Base-by-base conservation (phyloP, 2,888 invertebrate genomes). In the Melieria omissa region DNA sequence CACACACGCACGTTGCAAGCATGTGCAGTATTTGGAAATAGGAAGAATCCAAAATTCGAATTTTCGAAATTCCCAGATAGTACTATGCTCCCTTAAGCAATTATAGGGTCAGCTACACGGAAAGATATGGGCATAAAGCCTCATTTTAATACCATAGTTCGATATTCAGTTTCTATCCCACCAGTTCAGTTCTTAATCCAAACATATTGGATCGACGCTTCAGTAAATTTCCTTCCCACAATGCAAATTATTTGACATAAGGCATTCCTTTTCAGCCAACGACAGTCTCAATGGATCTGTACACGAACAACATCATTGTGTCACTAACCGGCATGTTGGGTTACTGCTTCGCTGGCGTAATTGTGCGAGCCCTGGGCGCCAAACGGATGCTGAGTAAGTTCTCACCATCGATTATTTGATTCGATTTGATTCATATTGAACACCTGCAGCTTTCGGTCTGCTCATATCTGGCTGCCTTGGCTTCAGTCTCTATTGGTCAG, bases 271-370 rank as follows among this genome's bases (percentile, higher is more conserved):
- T 71, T 1, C 65, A 84, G 83, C 86, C 89, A 10, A 85, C 77
- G 79, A 83, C 88, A 3, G 84, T 89, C 45, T 88, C 91, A 0
- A 89, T 91, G 78, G 87, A 89, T 64, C 92, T 92, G 7, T 93
- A 93, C 77, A 87, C 91, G 5, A 93, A 93, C 82, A 91, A 92
- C 16, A 90, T 91, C 0, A 90, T 92, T 3, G 92, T 93, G 0
- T 90, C 92, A 0, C 82, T 89, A 0, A 89, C 91, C 0, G 89
- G 91, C 0, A 88, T 93, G 4, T 81, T 90, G 41, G 91, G 91
- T 0, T 93, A 92, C 78, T 87, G 90, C 0, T 85, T 92, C 58
- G 92, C 89, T 7, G 89, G 89, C 45, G 82, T 83, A n/a, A 78
- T 90, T 8, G 88, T 91, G 16, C 89, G 89, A 46, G 82, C 83